A percentile compares a stretch with the other conserved stretches of the same genome.
Conservation (phyloP, 2,797 vertebrate species). For the Lindbergichthys nudifrons region DNA sequence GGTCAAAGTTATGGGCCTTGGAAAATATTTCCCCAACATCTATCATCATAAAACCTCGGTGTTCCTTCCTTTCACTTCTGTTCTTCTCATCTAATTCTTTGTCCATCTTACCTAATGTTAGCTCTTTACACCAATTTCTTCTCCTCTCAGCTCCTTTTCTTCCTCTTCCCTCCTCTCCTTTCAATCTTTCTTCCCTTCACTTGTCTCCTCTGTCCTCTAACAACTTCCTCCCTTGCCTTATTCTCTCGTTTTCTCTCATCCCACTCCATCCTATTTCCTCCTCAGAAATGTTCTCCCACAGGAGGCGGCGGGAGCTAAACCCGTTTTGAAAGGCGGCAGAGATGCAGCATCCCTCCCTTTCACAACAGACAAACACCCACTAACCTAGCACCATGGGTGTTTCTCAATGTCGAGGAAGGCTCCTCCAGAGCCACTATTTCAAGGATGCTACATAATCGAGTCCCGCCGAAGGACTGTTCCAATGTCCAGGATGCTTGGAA, state of each 20-base stretch:
- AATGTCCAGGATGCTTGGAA: too few species aligned
- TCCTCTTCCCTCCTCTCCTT: not conserved
- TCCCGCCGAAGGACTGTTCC: too few species aligned
- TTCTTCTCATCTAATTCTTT: not conserved
- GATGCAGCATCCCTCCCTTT: conserved; percentile 6
- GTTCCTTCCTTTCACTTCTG: not conserved
- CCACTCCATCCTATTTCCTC: conserved; percentile 40
- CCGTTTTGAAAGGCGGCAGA: conserved; percentile 41
- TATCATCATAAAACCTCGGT: not conserved
- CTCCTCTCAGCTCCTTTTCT: not conserved
- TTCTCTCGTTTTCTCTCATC: conserved; percentile 30
- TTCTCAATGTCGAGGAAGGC: too few species aligned
- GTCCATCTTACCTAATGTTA: too few species aligned
- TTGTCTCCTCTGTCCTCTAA: not conserved
- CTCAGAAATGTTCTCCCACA: conserved; percentile 52
- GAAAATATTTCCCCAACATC: too few species aligned
- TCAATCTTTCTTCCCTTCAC: not conserved
- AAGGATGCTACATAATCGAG: too few species aligned
- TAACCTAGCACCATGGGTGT: not conserved
- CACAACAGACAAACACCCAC: conserved; percentile 36
- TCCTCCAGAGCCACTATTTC: too few species aligned
- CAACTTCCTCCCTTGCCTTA: not conserved
- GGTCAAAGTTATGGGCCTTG: too few species aligned
- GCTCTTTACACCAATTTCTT: not conserved
- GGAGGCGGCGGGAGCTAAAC: conserved; percentile 50